These are phyloP conservation scores for Saccostrea glomerata DNA, from an alignment of 1,140 invertebrate genomes.

Conservation along the genomic window DNA sequence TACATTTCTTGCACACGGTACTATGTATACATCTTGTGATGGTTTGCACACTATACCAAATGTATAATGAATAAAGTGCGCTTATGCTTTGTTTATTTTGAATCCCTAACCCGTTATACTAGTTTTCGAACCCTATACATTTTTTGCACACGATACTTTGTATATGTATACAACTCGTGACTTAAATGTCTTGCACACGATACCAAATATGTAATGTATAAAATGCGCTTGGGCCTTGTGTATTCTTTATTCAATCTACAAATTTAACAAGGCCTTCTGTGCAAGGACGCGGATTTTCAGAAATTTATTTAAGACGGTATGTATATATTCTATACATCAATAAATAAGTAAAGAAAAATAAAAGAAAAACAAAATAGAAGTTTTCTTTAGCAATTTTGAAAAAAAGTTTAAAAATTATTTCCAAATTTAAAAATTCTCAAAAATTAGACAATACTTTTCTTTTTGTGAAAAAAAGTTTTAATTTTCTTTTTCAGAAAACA, in stretches of 20 bases:
- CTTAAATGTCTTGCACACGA: background rate
- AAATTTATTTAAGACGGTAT: background rate
- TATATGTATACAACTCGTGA: background rate
- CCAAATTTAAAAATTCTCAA: too few relatives aligned
- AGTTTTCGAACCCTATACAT: background rate
- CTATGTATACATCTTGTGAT: background rate
- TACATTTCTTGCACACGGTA: background rate
- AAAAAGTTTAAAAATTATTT: too few relatives aligned
- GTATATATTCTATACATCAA: background rate
- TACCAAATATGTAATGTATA: background rate
- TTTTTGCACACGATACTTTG: background rate
- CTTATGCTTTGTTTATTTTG: background rate
- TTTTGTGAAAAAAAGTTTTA: too few relatives aligned
- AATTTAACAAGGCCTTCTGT: background rate
- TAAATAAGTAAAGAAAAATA: too few relatives aligned
- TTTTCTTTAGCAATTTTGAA: too few relatives aligned
- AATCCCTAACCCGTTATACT: background rate
- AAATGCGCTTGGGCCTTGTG: background rate
- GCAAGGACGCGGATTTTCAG: background rate
- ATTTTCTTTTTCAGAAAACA: too few relatives aligned
- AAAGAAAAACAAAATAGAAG: too few relatives aligned
- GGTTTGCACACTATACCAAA: background rate
- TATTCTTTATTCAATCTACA: background rate
- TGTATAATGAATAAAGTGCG: background rate
- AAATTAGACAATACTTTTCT: too few relatives aligned